Evolutionary conservation across 2,888 invertebrate species (phyloP), one percentile per base, ranked within the genome.

Genomic region (Hemaris fuciformis): DNA sequence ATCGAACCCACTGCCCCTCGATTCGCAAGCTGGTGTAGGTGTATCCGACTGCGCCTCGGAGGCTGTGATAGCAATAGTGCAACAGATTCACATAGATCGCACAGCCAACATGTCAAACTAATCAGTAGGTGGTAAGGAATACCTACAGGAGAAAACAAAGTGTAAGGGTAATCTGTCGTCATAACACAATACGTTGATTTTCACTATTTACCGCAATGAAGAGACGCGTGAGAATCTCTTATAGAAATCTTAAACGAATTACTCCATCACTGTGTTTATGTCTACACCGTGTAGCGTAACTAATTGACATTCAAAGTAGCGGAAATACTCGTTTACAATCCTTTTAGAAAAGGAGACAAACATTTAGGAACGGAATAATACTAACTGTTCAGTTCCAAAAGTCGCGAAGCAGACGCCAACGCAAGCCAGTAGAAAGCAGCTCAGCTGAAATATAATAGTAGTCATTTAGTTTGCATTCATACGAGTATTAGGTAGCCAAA

Each of bases 341-440:
- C 1, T 2, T 4, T 4, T 46, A 31, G 3, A 0, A 18, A 18
- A 27, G 18, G 31, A 57, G 57, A 43, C 60, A 38, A 61, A 65
- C 57, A 62, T 58, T 58, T 66, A 66, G 60, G 66, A 67, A 72
- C 60, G 10, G 1, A 70, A 75, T 73, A 65, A 85, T 90, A 92
- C 92, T 91, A 84, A 92, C 92, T 91, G 91, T 88, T 91, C 89
- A 81, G 83, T 79, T 81, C 91, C 91, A 82, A 92, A 92, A 83
- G 92, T 92, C 84, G 91, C 91, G 77, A 85, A 76, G 88, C 88
- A 85, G 84, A 88, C 82, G 73, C 88, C 89, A 85, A 88, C 73
- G 83, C 84, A 79, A 83, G 89, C 87, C 83, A 90, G 87, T 69
- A 91, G 85, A 69, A 87, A 79, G 77, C 89, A 84, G 87, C 86